Base-by-base conservation (phyloP, 2,113 vertebrate genomes). In the Periophthalmodon schlosseri region DNA sequence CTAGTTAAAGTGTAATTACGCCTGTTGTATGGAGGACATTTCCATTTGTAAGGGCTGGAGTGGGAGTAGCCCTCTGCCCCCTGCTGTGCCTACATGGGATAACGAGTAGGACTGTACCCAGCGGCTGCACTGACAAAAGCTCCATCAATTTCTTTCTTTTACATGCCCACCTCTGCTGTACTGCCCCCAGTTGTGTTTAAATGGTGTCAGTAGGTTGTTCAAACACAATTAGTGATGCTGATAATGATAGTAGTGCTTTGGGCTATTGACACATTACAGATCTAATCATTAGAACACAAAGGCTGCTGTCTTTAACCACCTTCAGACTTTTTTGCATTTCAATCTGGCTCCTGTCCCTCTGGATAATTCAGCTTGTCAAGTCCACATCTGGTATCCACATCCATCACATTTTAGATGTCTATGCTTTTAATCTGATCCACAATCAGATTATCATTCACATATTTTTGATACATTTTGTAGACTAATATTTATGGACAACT, bases 21-120 rank as follows among this genome's bases (percentile, higher is more conserved):
- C n/a, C 78, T 61, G 15, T 66, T 81, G 72, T 52, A 76, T 66
- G 39, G 54, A 81, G 64, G 66, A 73, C 72, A 85, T 90, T 87
- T 87, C 82, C 85, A 88, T 91, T 60, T 88, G 74, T 79, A 83
- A 86, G 76, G 39, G 70, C 69, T 58, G 72, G 65, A 57, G 70
- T 72, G 73, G 86, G 80, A 86, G 86, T 82, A 21, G 81, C 68
- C 69, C 74, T 75, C 56, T 74, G 33, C 63, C 79, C 77, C 87
- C 86, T 70, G 76, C 77, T 83, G 88, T 70, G 80, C 75, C 77
- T 73, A 34, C 72, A 71, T 3, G 24, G 86, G 77, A 76, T 72
- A 82, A 81, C 65, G 47, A 87, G 78, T 73, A 23, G 28, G 69
- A 61, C 77, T 24, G 0, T 78, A 80, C 78, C 80, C 73, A 72